Conservation (phyloP, 2,888 invertebrate species). For the Tachina lurida region DNA sequence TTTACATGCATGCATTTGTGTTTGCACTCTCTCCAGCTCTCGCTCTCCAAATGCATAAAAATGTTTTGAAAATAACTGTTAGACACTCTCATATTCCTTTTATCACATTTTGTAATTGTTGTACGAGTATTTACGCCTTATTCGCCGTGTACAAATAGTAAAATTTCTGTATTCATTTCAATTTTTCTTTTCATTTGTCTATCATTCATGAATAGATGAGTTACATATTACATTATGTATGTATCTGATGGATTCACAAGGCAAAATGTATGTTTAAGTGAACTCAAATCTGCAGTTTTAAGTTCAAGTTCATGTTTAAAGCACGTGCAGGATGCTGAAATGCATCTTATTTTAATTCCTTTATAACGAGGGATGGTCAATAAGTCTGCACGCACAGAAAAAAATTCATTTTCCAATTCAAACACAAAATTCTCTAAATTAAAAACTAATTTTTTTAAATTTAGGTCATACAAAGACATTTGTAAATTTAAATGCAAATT, state of each 20-base stretch:
- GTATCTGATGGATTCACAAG: constrained; percentile 12
- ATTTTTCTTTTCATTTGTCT: neutral
- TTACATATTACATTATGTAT: neutral
- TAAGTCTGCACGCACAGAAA: no score
- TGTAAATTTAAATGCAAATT: no score
- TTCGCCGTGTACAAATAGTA: neutral
- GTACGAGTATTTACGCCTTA: neutral
- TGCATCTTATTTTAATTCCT: neutral
- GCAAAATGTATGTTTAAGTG: neutral
- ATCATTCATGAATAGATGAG: no score
- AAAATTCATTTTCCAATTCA: no score
- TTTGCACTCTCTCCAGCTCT: constrained; percentile 10
- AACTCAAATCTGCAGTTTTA: constrained; percentile 6
- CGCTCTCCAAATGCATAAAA: neutral
- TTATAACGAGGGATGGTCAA: neutral
- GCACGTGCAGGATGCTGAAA: constrained; percentile 24
- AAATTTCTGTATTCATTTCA: constrained; percentile 7
- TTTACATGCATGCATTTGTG: neutral
- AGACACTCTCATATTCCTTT: constrained; percentile 17
- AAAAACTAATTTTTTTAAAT: no score
- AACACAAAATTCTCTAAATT: no score
- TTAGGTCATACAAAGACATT: no score
- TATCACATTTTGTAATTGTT: constrained; percentile 36
- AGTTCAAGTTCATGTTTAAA: constrained; percentile 66
- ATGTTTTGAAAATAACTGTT: neutral